These are phyloP conservation scores for Madoqua kirkii DNA, from an alignment of 2,113 vertebrate genomes.

Conservation along the genomic window DNA sequence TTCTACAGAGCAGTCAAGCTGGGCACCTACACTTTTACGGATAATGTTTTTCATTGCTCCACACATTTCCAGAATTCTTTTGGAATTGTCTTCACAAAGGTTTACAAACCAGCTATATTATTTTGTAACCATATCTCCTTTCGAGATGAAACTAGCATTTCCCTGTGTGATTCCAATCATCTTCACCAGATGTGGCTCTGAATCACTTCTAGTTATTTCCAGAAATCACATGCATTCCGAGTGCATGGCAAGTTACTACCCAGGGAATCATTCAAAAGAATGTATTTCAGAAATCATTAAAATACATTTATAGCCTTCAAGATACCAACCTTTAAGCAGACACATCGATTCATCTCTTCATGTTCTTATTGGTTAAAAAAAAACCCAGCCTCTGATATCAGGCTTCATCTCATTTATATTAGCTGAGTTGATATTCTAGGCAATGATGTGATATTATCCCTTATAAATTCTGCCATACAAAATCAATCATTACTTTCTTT, in stretches of 20 bases:
- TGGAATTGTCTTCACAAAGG: neutral
- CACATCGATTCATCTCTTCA: neutral
- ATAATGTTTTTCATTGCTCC: neutral
- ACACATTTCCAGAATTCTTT: neutral
- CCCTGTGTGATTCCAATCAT: neutral
- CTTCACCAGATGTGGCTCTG: neutral
- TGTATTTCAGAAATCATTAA: neutral
- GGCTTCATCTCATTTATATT: neutral
- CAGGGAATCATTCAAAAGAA: neutral
- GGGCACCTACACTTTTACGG: neutral
- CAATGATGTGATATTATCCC: neutral
- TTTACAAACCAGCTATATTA: neutral
- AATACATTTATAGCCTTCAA: neutral
- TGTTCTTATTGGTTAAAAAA: neutral
- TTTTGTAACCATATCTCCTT: neutral
- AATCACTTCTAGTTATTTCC: slow-evolving; percentile 29
- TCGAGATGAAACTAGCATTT: neutral
- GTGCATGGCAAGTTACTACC: neutral
- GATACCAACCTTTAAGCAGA: neutral
- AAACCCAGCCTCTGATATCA: neutral
- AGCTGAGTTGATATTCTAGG: neutral
- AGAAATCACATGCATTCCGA: neutral
- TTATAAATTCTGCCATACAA: neutral
- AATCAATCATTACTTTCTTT: neutral
- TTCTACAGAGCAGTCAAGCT: neutral